Base-by-base conservation (phyloP, 2,113 vertebrate species). In the Crocuta crocuta region DNA sequence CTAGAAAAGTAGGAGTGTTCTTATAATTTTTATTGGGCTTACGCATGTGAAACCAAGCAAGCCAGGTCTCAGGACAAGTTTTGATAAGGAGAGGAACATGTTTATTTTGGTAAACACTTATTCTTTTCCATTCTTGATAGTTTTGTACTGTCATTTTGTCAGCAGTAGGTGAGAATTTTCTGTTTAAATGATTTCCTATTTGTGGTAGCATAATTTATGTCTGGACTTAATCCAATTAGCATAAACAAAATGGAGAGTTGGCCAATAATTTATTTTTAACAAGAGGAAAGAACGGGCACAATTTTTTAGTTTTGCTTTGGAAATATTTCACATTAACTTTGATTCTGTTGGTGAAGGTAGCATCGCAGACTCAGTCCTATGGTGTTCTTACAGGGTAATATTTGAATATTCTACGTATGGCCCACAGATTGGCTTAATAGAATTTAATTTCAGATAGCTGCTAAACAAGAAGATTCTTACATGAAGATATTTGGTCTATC, bases 221-320 rank as follows among this genome's bases (percentile, higher is more conserved):
- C 83, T 95, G 24, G 48, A 71, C 17, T 94, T 82, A 31, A 71
- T 66, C 55, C 48, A 83, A 12, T 87, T 82, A 89, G 45, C 31
- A 81, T 91, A 91, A 76, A 96, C 79, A 71, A 84, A 76, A 58
- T 70, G 23, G 10, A 81, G 11, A 65, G 3, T 86, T 66, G 10
- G 39, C 0, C 4, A 87, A 58, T 85, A 17, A 66, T 93, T 96
- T 95, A 91, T 89, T 78, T 95, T 95, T 92, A 80, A n/a, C 9
- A 92, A 88, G 13, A 82, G 5, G 4, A 55, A 79, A 81, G 93
- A 63, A 39, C 43, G 8, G 3, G 33, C 8, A 39, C 0, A 6
- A 26, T 17, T 95, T 83, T 73, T 76, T 58, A 16, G 58, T 81
- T 78, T 50, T 88, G 21, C 13, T 93, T 96, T 79, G 13, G 87